Base-by-base conservation (phyloP, 1,140 invertebrate species). In the Magallana gigas region DNA sequence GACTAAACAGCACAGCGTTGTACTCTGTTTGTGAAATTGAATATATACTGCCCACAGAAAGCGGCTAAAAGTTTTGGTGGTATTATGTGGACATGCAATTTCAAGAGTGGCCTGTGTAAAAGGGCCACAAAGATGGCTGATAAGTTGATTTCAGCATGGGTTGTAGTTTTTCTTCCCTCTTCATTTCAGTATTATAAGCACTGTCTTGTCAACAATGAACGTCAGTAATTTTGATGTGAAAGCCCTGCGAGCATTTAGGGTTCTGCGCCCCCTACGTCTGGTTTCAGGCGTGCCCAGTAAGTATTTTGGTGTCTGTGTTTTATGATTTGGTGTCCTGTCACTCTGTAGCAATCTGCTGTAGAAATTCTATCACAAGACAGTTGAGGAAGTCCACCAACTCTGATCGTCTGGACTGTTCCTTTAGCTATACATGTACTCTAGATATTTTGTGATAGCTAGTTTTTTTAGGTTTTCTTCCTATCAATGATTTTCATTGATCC, bases 211-310 rank as follows among this genome's bases (percentile, higher is more conserved):
- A 18, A 89, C 85, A 82, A 84, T 89, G 83, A 89, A 87, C 88
- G 97, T 98, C 96, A 98, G 97, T 95, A 98, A 99, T 94, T 99
- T 99, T 96, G 99, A 99, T 96, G 98, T 99, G 85, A 99, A 99
- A 96, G 98, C 99, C 88, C 95, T 99, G 88, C 95, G 99, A 95
- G 99, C 99, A 90, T 99, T 99, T 96, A 97, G 99, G 94, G 99
- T 99, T 87, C 96, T 99, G 89, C 96, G 99, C 94, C 99, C 99
- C 88, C 96, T 99, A 92, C 96, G 99, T 95, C 96, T 99, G 90
- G 99, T 99, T 88, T 99, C 99, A 88, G 98, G 99, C 94, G 98
- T 91, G 83, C 91, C 92, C 80, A 92, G 91, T 93, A 90, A 92
- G 91, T 93, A 89, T 87, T 48, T 85, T 68, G 76, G 18, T 87